phyloP scores from a whole-genome alignment of 1,140 invertebrate species.

The Camponotus floridanus region DNA sequence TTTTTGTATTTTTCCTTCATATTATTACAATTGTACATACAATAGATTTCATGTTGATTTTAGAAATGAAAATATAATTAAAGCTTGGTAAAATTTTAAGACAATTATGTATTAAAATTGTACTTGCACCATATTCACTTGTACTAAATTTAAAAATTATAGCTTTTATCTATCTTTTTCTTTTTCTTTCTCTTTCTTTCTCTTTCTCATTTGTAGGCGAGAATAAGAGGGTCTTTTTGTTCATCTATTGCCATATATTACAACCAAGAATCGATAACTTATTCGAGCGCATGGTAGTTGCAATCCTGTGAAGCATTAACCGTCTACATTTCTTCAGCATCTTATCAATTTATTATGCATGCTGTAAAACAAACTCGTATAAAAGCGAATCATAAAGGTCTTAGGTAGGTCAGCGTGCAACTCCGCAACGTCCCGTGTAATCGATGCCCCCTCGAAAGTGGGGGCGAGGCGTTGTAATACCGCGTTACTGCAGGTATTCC shows the following conservation, averaged over 20 bases:
- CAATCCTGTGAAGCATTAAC: constrained; percentile 54
- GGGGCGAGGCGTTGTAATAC: constrained; percentile 33
- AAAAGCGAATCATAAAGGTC: constrained; percentile 46
- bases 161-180: too few species aligned
- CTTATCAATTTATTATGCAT: constrained; percentile 56
- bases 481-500: constrained; percentile 29
- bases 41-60: background rate
- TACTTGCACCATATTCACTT: background rate
- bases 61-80: background rate
- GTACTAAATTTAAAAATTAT: constrained; percentile 9
- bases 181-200: too few species aligned
- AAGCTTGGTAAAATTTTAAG: background rate
- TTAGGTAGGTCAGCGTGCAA: constrained; percentile 54
- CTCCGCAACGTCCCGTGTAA: constrained; percentile 55
- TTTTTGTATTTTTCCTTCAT: background rate
- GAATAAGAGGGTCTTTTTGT: background rate
- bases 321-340: constrained; percentile 46
- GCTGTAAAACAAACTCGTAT: constrained; percentile 53
- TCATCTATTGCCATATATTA: constrained; percentile 33
- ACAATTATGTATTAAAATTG: background rate
- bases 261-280: constrained; percentile 42
- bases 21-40: background rate
- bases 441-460: constrained; percentile 39
- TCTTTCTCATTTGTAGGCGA: too few species aligned
- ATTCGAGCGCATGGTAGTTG: constrained; percentile 36